These are phyloP conservation scores for Cheilosia pagana DNA, from an alignment of 2,888 invertebrate species.

Conservation along the genomic window DNA sequence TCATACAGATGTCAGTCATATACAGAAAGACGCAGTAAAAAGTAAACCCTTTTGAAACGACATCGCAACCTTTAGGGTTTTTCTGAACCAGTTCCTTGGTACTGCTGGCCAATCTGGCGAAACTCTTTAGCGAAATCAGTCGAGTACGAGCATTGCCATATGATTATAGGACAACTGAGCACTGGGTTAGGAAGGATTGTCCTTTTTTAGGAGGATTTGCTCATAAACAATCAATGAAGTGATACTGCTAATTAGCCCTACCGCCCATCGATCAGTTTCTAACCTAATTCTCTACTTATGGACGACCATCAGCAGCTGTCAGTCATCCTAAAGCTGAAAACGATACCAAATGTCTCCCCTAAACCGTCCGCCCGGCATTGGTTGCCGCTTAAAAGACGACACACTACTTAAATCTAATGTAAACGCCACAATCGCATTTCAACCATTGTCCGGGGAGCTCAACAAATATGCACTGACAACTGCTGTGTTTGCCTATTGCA, in stretches of 20 bases:
- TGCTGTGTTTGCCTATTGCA: constrained; percentile 5
- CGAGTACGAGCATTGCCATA: no score
- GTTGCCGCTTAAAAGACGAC: not conserved
- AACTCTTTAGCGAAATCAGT: no score
- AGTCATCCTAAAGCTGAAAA: constrained; percentile 6
- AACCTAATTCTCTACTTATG: constrained; percentile 25
- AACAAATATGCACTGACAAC: constrained; percentile 9
- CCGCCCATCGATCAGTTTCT: not conserved
- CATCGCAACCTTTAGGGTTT: no score
- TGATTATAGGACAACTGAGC: no score
- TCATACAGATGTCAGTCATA: no score
- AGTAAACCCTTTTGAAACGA: no score
- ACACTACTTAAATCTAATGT: not conserved
- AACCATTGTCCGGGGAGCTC: not conserved
- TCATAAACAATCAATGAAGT: not conserved
- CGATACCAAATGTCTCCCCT: constrained; percentile 14
- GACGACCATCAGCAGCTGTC: constrained; percentile 11
- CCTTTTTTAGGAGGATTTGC: no score
- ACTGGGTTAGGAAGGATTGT: no score
- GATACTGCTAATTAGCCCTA: constrained; percentile 5
- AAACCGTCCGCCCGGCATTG: constrained; percentile 18
- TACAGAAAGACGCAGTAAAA: no score
- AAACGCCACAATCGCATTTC: not conserved
- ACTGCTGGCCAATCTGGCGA: no score
- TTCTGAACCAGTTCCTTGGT: no score